Conservation (phyloP, 2,113 vertebrate species). For the Takifugu flavidus region DNA sequence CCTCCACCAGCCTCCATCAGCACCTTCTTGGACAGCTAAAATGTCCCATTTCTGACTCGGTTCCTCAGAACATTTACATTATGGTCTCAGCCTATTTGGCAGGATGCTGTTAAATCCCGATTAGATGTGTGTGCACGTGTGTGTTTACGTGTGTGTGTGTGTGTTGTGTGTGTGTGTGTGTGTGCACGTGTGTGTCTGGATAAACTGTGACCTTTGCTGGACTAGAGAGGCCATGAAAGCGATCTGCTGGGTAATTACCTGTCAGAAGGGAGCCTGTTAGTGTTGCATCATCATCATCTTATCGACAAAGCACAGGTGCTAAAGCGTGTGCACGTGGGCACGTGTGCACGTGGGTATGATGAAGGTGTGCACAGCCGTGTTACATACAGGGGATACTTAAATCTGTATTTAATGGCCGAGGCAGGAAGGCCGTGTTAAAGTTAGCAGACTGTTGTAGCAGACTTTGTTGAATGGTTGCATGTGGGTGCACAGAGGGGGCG, state of each 20-base stretch:
- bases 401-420: slow-evolving; percentile 15
- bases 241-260: slow-evolving; percentile 78
- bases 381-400: slow-evolving; percentile 28
- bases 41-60: neutral
- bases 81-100: neutral
- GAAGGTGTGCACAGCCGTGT: slow-evolving; percentile 1
- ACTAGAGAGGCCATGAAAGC: slow-evolving; percentile 65
- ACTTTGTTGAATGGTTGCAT: slow-evolving; percentile 45
- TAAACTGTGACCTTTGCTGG: slow-evolving; percentile 73
- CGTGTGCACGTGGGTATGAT: neutral
- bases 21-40: neutral
- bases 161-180: slow-evolving; percentile 2
- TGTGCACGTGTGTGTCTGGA: slow-evolving; percentile 10
- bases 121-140: neutral
- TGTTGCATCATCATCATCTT: slow-evolving; percentile 58
- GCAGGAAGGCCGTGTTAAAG: slow-evolving; percentile 40
- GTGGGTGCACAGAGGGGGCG: slow-evolving; percentile 37
- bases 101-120: neutral
- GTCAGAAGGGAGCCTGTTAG: slow-evolving; percentile 71
- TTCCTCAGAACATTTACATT: no score
- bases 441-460: slow-evolving; percentile 45
- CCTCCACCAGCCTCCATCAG: no score
- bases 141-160: neutral
- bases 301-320: slow-evolving; percentile 62
- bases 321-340: slow-evolving; percentile 18